Evolutionary conservation across 2,113 vertebrate species (phyloP), one percentile per base, ranked within the genome.

Genomic region (Strix uralensis): DNA sequence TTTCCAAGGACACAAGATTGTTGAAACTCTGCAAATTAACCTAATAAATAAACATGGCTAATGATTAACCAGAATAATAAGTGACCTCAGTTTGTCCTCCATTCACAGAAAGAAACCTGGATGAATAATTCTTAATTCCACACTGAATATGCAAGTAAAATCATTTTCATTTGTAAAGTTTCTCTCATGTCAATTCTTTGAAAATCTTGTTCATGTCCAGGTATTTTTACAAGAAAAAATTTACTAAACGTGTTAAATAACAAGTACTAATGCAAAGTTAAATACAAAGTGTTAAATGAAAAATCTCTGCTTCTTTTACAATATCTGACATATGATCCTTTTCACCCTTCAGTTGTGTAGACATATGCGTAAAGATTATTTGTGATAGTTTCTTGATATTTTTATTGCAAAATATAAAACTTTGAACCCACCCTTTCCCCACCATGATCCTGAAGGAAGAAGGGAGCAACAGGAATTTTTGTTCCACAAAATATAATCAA

Each of bases 31-130:
- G 59, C 51, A 88, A 78, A 70, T 94, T 91, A 81, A 94, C 59
- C 89, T 97, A 96, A 94, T 83, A 96, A 96, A 90, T 30, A 90
- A 95, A 88, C 58, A 90, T 77, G 44, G 89, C 30, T 96, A 96
- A 93, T 67, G 40, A 96, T 92, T 95, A 97, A 97, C 63, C 81
- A 96, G 86, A 95, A 97, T 84, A 97, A 93, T 81, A 97, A 89
- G 67, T 95, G 92, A 97, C 96, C 93, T 96, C 94, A 77, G 58
- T 93, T 84, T 74, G 81, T 91, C 77, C 77, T 91, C 51, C 71
- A 57, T 74, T 91, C 80, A 88, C 36, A 83, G 83, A 81, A 67
- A 67, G 38, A 79, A 91, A 96, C 86, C 74, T 74, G 38, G 66
- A 94, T 91, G 89, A 97, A 93, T 89, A 91, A 66, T 84, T 77